Base-by-base conservation (phyloP, 2,113 vertebrate species). In the Mixornis gularis region DNA sequence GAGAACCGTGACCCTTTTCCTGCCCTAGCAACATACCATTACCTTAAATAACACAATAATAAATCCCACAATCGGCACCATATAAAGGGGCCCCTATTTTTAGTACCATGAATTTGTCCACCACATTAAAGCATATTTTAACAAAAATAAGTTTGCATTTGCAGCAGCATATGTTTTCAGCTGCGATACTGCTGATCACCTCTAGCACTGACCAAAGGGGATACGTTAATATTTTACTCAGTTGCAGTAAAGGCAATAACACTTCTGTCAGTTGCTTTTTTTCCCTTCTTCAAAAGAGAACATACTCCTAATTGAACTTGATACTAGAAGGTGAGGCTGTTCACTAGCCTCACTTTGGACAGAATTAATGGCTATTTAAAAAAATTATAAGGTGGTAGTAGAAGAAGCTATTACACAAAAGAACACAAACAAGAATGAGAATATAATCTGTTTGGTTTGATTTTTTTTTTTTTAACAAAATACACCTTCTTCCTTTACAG, bases 21-120 rank as follows among this genome's bases (percentile, higher is more conserved):
- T 76, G 77, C 90, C 95, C 90, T 69, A 56, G 24, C 17, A 92
- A 90, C 41, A 81, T 41, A 68, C 38, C 77, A 65, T 65, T 60
- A 84, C 62, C 65, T 88, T 89, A 68, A 93, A 48, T 69, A 94
- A 92, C 21, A 76, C 53, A 78, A 85, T 40, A 95, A 94, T 92
- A 95, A 94, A 93, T 90, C 80, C 86, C 73, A 58, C 77, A 27
- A 79, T 87, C 56, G 16, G 48, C 86, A 87, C 88, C 62, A 55
- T 55, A 71, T 19, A 94, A 58, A 93, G 62, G 38, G 62, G 70
- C n/a, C 83, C 62, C 62, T 70, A 46, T 21, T 84, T 92, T 79
- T 62, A 85, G 48, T 88, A 74, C 52, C n/a, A 49, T 38, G 48
- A 84, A 92, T 81, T 89, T 88, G 83, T 74, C 84, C 48, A 41